Evolutionary conservation across 2,888 invertebrate genomes (phyloP).

Genomic region (Sericinus montela): DNA sequence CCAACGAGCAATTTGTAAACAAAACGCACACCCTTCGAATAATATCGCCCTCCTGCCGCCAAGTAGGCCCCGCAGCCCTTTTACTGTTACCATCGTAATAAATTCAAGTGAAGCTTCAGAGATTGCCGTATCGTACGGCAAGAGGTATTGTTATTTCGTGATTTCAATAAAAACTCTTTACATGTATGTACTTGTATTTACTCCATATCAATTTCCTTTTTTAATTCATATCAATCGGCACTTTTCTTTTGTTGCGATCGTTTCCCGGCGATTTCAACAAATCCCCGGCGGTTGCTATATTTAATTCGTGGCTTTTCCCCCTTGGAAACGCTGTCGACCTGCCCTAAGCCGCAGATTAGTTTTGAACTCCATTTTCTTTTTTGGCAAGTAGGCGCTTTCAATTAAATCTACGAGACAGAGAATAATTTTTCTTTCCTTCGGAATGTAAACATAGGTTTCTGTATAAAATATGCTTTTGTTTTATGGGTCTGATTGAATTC

Average conservation of each 20-base stretch:
- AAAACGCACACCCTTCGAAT: conserved; percentile 67
- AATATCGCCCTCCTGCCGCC: conserved; percentile 48
- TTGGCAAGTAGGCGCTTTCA: conserved; percentile 13
- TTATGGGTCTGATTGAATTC: too few relatives aligned
- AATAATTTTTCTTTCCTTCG: background rate
- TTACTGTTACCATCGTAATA: conserved; percentile 51
- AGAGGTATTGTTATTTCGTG: conserved; percentile 9
- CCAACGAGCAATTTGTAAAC: conserved; percentile 71
- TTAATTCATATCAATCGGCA: too few relatives aligned
- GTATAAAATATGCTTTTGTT: too few relatives aligned
- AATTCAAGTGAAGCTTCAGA: conserved; percentile 58
- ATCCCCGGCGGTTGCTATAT: background rate
- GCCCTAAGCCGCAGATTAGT: conserved; percentile 15
- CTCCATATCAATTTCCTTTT: background rate
- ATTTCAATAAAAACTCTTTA: conserved; percentile 7
- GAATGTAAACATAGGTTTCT: background rate
- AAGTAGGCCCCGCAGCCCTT: conserved; percentile 45
- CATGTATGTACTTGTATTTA: conserved; percentile 15
- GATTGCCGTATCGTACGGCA: conserved; percentile 45
- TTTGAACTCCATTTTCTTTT: conserved; percentile 12
- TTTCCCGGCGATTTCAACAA: conserved; percentile 2
- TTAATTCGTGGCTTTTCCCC: conserved; percentile 8
- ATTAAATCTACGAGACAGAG: conserved; percentile 8
- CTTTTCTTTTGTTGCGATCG: background rate
- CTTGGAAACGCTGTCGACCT: conserved; percentile 4